Base-by-base conservation (phyloP, 1,140 invertebrate species). In the Eurosta solidaginis region DNA sequence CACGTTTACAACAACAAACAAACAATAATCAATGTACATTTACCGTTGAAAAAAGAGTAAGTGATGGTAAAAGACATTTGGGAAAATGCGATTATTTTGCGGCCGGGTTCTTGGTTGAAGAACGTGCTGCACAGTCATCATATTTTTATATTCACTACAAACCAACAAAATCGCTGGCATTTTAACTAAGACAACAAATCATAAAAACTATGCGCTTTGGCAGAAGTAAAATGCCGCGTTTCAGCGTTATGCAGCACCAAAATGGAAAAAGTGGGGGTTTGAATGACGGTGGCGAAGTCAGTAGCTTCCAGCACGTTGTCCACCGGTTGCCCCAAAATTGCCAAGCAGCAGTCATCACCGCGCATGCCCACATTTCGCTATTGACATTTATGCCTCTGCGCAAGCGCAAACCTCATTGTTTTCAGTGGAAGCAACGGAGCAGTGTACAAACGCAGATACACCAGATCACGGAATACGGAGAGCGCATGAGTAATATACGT, bases 181-280 rank as follows among this genome's bases (percentile, higher is more conserved):
- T 68, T 68, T 68, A 68, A 42, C 33, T 68, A 20, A 68, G 59
- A 68, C 59, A 68, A 42, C 59, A 68, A 68, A 68, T 68, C 59
- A 68, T 68, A 68, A 68, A 68, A 68, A n/a, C 33, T 68, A 29
- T 27, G 59, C 59, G 59, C 33, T 68, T 68, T 68, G 59, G 33
- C 59, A 2, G 59, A 17, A 68, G 14, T 22, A 68, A 68, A 40
- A 7, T 20, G 25, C 54, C 59, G 33, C 14, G n/a, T 14, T 9
- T 36, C 59, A 42, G 14, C 27, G 59, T 2, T 59, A 29, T 12
- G 54, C 27, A 54, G 54, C 25, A 33, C 27, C 59, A 20, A 17
- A 68, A 29, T 7, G 17, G 27, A 20, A 52, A 10, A 40, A 40
- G 6, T 17, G 40, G 3, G 5, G 33, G 25, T 6, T 52, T 52